Percentiles rank a stretch among this genome's conserved stretches.
Evolutionary conservation across 2,797 vertebrate genomes (phyloP).

Genomic region (Staurois parvus): DNA sequence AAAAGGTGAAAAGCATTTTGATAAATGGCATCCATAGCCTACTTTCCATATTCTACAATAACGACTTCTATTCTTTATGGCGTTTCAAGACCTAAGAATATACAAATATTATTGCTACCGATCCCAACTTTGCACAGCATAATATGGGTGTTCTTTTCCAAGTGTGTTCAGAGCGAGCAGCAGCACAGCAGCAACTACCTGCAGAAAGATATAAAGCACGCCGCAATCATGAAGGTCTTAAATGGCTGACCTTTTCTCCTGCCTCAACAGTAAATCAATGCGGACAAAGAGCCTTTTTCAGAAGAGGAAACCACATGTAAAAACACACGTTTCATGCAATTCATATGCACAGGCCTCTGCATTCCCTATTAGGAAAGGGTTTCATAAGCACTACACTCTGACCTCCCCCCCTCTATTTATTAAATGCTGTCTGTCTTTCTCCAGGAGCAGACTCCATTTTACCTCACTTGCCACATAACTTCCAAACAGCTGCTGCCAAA

Average conservation of each 20-base stretch:
- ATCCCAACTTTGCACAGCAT: too few species aligned
- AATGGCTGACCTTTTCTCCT: constrained; percentile 35
- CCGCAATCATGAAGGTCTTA: not conserved
- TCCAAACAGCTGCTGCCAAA: constrained; percentile 28
- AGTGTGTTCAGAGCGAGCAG: too few species aligned
- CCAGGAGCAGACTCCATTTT: constrained; percentile 49
- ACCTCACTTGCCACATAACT: constrained; percentile 42
- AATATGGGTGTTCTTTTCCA: too few species aligned
- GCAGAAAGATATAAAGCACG: not conserved
- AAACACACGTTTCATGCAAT: constrained; percentile 26
- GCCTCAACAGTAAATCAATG: constrained; percentile 38
- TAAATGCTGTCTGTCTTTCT: constrained; percentile 20
- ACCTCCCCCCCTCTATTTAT: constrained; percentile 33
- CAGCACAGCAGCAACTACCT: not conserved
- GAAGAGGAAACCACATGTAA: constrained; percentile 43
- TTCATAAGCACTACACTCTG: constrained; percentile 31
- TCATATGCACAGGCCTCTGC: constrained; percentile 11
- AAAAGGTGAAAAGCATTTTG: too few species aligned
- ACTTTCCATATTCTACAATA: too few species aligned
- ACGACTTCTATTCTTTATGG: too few species aligned
- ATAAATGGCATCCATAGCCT: too few species aligned
- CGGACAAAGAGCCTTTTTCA: constrained; percentile 50
- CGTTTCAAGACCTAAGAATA: too few species aligned
- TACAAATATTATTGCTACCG: too few species aligned
- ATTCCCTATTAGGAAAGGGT: constrained; percentile 26